Percentiles rank a stretch among this genome's conserved stretches.
These are phyloP conservation scores for Drosophila subpulchrella DNA, from an alignment of 1,140 invertebrate genomes.

Conservation along the genomic window DNA sequence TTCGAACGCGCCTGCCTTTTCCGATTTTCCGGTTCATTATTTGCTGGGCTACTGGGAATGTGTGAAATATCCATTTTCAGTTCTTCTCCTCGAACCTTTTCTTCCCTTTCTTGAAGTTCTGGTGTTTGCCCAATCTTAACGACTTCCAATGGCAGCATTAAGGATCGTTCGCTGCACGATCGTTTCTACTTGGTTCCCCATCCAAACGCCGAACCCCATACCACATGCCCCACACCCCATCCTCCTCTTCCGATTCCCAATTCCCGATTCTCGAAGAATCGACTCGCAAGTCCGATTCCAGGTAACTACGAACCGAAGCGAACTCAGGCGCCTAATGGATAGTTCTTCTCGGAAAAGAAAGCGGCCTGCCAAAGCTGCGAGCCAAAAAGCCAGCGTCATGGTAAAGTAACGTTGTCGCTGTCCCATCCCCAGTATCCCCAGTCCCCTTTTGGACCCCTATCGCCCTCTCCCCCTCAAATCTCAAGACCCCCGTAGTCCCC, in stretches of 20 bases:
- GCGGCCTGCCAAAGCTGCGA: conserved; percentile 66
- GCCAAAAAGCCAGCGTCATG: conserved; percentile 58
- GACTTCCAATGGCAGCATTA: conserved; percentile 63
- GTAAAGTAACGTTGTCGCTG: conserved; percentile 52
- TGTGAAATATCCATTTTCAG: conserved; percentile 36
- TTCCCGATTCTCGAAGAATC: conserved; percentile 29
- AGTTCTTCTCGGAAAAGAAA: conserved; percentile 81
- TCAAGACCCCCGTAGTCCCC: not conserved
- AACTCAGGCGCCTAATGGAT: conserved; percentile 81
- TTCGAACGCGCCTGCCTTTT: conserved; percentile 5
- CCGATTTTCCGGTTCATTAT: conserved; percentile 25
- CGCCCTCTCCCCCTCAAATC: not conserved
- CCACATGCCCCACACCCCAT: not conserved
- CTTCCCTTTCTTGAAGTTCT: not conserved
- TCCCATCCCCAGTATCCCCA: conserved; percentile 2
- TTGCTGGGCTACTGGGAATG: conserved; percentile 30
- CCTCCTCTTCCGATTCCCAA: conserved; percentile 22
- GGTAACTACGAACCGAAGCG: conserved; percentile 60
- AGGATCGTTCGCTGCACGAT: conserved; percentile 45
- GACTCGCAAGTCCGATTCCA: conserved; percentile 46
- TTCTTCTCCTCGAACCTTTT: conserved; percentile 10
- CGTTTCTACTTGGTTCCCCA: conserved; percentile 16
- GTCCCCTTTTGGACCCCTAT: not conserved
- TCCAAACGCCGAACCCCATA: not conserved
- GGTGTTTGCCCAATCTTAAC: conserved; percentile 35